Evolutionary conservation across 2,797 vertebrate genomes (phyloP), one percentile per base, ranked within the genome.

Genomic region (Tolypeutes matacus): DNA sequence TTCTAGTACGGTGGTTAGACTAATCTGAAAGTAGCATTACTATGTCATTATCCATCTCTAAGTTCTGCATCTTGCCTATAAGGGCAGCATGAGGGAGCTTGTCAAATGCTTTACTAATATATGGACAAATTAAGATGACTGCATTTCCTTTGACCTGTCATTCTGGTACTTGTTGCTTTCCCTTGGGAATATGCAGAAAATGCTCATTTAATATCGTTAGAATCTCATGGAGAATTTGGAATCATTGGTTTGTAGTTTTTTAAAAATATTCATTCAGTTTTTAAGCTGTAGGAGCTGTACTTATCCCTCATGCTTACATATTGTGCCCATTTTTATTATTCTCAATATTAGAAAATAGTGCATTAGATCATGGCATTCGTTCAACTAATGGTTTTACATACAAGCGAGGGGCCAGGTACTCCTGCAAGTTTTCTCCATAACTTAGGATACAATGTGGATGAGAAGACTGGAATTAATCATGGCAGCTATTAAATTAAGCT

Each of bases 381-480:
- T 90, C 12, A 51, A 20, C 29, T 42, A 36, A 69, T 29, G 86
- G 13, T 80, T 95, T 81, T 58, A 51, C 72, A 17, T 76, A 93
- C 15, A 49, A 36, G 42, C 46, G 49, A 94, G 2, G 13, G 62
- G 7, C 49, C 56, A 91, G 34, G 29, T 64, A 34, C 11, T 76
- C n/a, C n/a, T n/a, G n/a, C n/a, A n/a, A n/a, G n/a, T 82, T 88
- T 94, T 81, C 39, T 86, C 49, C 62, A n/a, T 84, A 56, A 64
- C 14, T 95, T 88, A 67, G 29, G 25, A 56, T 80, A 15, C 86
- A 64, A 51, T 78, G 94, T 96, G 85, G 53, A 78, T 29, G 34
- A 73, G 21, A 49, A 89, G 78, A 42, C 42, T 80, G 49, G 60
- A 92, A 94, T 96, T 86, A 91, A 89, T 96, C 51, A 93, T 42